Percentiles rank a stretch among this genome's conserved stretches.
phyloP scores from a whole-genome alignment of 2,888 invertebrate species.

The Craniophora ligustri region DNA sequence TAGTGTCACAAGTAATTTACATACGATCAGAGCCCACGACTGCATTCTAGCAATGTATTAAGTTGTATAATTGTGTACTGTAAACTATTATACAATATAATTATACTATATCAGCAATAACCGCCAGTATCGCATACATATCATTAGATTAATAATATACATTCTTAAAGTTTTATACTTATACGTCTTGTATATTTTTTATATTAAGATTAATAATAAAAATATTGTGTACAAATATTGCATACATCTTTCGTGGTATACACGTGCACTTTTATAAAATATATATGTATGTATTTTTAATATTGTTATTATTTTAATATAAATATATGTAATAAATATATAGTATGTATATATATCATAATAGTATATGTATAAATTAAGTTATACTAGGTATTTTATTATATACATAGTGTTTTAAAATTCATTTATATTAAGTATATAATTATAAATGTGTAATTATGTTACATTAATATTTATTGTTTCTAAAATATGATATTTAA shows the following conservation, averaged over 20 bases:
- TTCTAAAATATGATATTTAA: background rate
- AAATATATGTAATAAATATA: background rate
- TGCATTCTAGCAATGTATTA: constrained; percentile 51
- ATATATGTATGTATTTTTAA: constrained; percentile 6
- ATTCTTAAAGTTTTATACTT: constrained; percentile 66
- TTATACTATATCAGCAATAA: constrained; percentile 74
- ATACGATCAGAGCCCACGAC: constrained; percentile 57
- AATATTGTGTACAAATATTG: constrained; percentile 38
- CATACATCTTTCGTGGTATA: constrained; percentile 34
- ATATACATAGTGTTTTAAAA: background rate
- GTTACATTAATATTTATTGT: background rate
- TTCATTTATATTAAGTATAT: background rate
- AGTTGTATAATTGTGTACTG: constrained; percentile 57
- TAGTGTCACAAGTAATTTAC: constrained; percentile 7
- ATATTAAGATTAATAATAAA: constrained; percentile 42
- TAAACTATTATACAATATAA: constrained; percentile 30
- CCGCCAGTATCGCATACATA: constrained; percentile 85
- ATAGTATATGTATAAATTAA: background rate
- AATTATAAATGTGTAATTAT: background rate
- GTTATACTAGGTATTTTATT: background rate
- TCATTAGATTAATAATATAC: constrained; percentile 81
- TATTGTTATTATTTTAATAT: constrained; percentile 1
- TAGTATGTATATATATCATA: constrained; percentile 4
- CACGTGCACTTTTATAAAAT: constrained; percentile 26
- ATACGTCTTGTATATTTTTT: constrained; percentile 53